phyloP scores from a whole-genome alignment of 2,113 vertebrate genomes.

The Egretta garzetta region DNA sequence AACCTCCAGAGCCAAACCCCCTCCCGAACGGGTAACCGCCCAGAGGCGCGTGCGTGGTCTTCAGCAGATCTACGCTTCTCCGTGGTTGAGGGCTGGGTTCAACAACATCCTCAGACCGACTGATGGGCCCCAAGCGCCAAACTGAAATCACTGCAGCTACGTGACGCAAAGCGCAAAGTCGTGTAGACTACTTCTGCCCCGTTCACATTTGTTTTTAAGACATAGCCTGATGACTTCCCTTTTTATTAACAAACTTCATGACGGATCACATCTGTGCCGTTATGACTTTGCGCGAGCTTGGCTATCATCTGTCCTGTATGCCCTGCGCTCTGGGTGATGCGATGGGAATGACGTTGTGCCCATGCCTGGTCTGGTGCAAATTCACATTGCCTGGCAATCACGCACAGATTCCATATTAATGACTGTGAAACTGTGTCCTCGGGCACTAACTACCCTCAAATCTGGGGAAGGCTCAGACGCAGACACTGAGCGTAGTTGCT shows the following conservation, averaged over 20 bases:
- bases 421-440: neutral
- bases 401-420: neutral
- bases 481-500: neutral
- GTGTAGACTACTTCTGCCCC: neutral
- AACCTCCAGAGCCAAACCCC: neutral
- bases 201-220: neutral
- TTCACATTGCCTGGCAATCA: neutral
- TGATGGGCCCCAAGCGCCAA: neutral
- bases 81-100: neutral
- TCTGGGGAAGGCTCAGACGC: neutral
- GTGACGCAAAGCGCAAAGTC: neutral
- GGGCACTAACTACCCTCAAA: neutral
- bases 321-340: neutral
- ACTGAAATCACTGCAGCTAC: neutral
- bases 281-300: neutral
- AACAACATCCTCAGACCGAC: neutral
- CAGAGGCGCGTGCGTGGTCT: neutral
- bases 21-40: neutral
- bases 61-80: neutral
- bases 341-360: neutral
- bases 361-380: neutral
- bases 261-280: neutral
- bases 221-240: neutral
- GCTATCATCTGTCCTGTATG: neutral
- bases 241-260: neutral